Percentiles rank a stretch among this genome's conserved stretches.
Evolutionary conservation across 2,888 invertebrate species (phyloP).

Genomic region (Cryptocephalus primarius): DNA sequence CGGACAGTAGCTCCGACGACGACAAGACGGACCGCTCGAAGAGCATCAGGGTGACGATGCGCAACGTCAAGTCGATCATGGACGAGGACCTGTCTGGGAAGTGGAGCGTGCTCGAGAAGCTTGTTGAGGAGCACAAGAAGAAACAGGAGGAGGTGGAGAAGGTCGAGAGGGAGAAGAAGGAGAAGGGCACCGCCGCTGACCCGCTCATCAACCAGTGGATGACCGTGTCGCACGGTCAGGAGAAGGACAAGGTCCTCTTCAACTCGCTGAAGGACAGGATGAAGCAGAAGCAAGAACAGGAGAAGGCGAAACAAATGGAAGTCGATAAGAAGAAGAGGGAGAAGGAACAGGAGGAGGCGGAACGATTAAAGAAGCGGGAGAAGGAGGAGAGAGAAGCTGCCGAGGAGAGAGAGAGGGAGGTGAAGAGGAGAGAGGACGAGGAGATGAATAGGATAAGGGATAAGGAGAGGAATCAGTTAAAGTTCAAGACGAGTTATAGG

Average conservation of each 20-base stretch:
- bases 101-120: conserved; percentile 35
- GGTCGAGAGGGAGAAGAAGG: conserved; percentile 7
- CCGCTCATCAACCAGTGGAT: conserved; percentile 40
- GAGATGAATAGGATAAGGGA: conserved; percentile 30
- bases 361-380: conserved; percentile 17
- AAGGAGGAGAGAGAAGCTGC: conserved; percentile 30
- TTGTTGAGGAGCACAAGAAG: conserved; percentile 41
- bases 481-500: conserved; percentile 27
- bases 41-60: conserved; percentile 56
- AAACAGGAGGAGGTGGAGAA: conserved; percentile 21
- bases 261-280: conserved; percentile 43
- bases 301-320: conserved; percentile 30
- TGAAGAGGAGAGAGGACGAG: conserved; percentile 28
- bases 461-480: conserved; percentile 29
- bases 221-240: conserved; percentile 37
- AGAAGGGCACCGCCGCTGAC: conserved; percentile 18
- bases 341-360: conserved; percentile 31
- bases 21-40: conserved; percentile 40
- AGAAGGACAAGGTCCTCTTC: conserved; percentile 30
- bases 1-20: conserved; percentile 33
- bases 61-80: conserved; percentile 43
- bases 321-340: conserved; percentile 29
- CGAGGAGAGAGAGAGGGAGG: conserved; percentile 25
- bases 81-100: conserved; percentile 37
- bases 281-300: conserved; percentile 42